A percentile compares a stretch with the other conserved stretches of the same genome.
Evolutionary conservation across 2,888 invertebrate genomes (phyloP).

Genomic region (Sphaeridia pumilis): DNA sequence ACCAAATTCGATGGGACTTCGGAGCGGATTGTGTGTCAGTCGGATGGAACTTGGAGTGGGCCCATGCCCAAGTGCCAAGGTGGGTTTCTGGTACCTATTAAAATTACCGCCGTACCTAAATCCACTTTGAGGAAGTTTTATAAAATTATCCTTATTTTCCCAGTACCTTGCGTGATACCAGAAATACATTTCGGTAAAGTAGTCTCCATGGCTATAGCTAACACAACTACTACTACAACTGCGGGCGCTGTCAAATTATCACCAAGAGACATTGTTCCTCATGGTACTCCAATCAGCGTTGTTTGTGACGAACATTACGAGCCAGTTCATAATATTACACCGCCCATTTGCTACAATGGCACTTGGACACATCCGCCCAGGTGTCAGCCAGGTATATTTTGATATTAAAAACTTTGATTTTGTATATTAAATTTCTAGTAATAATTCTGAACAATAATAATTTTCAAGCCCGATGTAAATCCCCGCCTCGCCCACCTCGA

Average conservation of each 20-base stretch:
- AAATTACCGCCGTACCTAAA: too few species aligned
- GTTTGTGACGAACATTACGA: conserved; percentile 69
- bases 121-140: too few species aligned
- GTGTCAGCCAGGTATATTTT: conserved; percentile 60
- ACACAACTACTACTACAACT: neutral
- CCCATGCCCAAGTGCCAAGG: conserved; percentile 45
- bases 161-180: conserved; percentile 89
- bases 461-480: conserved; percentile 61
- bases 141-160: too few species aligned
- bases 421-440: too few species aligned
- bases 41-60: conserved; percentile 47
- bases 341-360: conserved; percentile 73
- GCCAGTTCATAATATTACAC: conserved; percentile 52
- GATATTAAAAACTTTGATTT: too few species aligned
- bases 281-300: conserved; percentile 60
- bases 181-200: conserved; percentile 45
- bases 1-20: conserved; percentile 42
- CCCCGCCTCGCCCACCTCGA: conserved; percentile 69
- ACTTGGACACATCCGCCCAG: conserved; percentile 89
- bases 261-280: conserved; percentile 46
- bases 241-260: too few species aligned
- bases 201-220: conserved; percentile 28
- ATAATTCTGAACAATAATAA: too few species aligned
- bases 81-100: conserved; percentile 13
- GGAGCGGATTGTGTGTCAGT: conserved; percentile 43